Percentiles rank a stretch among this genome's conserved stretches.
phyloP scores from a whole-genome alignment of 2,797 vertebrate genomes.

The Darevskia nairensis region DNA sequence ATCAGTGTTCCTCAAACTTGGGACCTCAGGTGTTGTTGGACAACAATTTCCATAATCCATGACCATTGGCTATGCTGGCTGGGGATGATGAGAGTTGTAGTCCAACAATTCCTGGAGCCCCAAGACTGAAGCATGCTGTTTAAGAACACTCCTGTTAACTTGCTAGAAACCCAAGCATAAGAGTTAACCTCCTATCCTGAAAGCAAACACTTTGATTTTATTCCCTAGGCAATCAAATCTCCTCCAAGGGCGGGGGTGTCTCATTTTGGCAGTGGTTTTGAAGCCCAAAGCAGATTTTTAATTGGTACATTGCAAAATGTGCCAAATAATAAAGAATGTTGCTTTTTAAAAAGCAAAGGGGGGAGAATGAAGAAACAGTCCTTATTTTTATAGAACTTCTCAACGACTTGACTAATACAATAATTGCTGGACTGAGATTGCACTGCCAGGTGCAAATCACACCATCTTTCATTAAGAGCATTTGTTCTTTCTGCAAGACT shows the following conservation, averaged over 20 bases:
- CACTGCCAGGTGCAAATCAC: slow-evolving; percentile 63
- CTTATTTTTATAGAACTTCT: slow-evolving; percentile 73
- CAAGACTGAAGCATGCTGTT: too few relatives aligned
- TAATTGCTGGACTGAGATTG: slow-evolving; percentile 71
- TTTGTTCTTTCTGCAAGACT: slow-evolving; percentile 70
- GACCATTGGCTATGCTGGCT: too few relatives aligned
- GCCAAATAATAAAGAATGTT: slow-evolving; percentile 72
- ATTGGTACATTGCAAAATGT: slow-evolving; percentile 78
- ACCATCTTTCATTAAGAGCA: slow-evolving; percentile 73
- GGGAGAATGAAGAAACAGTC: slow-evolving; percentile 58
- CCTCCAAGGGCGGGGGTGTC: slow-evolving; percentile 64
- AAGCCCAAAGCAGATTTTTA: slow-evolving; percentile 75
- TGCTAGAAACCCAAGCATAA: slow-evolving; percentile 69
- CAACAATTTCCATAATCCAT: too few relatives aligned
- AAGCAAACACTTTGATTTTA: slow-evolving; percentile 73
- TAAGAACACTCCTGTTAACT: slow-evolving; percentile 65
- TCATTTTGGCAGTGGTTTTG: slow-evolving; percentile 74
- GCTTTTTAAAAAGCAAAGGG: too few relatives aligned
- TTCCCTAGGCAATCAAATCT: slow-evolving; percentile 65
- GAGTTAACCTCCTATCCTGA: slow-evolving; percentile 66
- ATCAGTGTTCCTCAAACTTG: too few relatives aligned
- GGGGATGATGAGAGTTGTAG: too few relatives aligned
- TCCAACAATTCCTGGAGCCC: too few relatives aligned
- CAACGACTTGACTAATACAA: slow-evolving; percentile 75
- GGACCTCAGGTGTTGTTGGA: too few relatives aligned